phyloP scores from a whole-genome alignment of 2,113 vertebrate species.

The Myotis yumanensis region DNA sequence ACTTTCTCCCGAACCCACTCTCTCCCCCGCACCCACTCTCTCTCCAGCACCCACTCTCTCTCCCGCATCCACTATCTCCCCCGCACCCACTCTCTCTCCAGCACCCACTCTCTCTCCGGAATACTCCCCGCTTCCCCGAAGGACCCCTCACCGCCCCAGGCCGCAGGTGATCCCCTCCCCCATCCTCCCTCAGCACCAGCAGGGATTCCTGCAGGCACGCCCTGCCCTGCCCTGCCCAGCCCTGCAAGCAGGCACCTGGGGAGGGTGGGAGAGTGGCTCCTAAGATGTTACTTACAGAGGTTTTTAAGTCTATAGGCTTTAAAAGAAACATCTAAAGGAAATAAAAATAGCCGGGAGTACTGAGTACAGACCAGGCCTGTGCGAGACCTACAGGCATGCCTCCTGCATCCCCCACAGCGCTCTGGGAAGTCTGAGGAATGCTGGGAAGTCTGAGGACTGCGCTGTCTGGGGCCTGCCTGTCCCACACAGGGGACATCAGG shows the following conservation, averaged over 20 bases:
- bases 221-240: too few relatives aligned
- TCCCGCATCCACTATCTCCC: neutral
- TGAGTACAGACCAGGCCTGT: neutral
- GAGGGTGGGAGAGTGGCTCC: neutral
- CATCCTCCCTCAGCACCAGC: neutral
- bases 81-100: rapidly evolving
- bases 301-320: neutral
- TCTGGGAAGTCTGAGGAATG: rapidly evolving
- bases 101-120: neutral
- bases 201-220: rapidly evolving
- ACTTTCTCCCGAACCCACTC: rapidly evolving
- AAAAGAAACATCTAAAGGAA: neutral
- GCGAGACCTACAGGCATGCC: rapidly evolving
- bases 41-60: neutral
- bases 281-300: neutral
- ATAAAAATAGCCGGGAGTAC: rapidly evolving
- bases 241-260: neutral
- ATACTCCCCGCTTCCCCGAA: rapidly evolving
- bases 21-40: neutral
- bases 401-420: neutral
- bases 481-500: rapidly evolving
- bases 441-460: rapidly evolving
- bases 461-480: too few relatives aligned
- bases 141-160: rapidly evolving
- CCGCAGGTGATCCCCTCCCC: neutral